phyloP scores from a whole-genome alignment of 1,140 invertebrate species.

The Papilio dardanus region DNA sequence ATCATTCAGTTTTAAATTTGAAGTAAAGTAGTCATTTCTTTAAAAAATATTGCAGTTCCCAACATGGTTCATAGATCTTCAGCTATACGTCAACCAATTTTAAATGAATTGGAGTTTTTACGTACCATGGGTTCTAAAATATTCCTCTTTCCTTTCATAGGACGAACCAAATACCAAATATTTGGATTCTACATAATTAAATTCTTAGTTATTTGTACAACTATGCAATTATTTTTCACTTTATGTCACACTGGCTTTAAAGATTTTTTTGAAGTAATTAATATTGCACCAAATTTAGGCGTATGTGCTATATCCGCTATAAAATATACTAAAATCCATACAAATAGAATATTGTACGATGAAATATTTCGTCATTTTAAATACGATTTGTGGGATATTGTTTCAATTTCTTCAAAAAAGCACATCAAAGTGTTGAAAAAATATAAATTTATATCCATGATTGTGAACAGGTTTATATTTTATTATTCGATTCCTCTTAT shows the following conservation, averaged over 20 bases:
- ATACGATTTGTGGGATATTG: conserved; percentile 57
- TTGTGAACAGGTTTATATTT: conserved; percentile 57
- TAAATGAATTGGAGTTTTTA: conserved; percentile 58
- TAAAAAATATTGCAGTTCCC: background rate
- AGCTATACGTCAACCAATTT: conserved; percentile 43
- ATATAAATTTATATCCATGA: conserved; percentile 51
- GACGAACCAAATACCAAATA: conserved; percentile 46
- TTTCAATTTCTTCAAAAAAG: conserved; percentile 43
- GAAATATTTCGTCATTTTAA: conserved; percentile 59
- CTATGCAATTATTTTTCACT: conserved; percentile 58
- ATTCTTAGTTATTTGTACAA: conserved; percentile 51
- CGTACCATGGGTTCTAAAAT: conserved; percentile 52
- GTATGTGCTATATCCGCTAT: conserved; percentile 63
- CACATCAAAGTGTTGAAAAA: conserved; percentile 55
- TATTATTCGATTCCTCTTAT: conserved; percentile 57
- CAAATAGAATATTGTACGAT: conserved; percentile 55
- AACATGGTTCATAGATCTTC: conserved; percentile 39
- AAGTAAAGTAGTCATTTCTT: background rate
- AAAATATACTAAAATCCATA: conserved; percentile 61
- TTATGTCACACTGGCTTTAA: conserved; percentile 50
- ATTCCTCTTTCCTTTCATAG: conserved; percentile 61
- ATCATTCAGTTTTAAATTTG: background rate
- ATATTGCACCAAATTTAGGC: conserved; percentile 68
- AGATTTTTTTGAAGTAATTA: conserved; percentile 65
- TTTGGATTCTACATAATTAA: conserved; percentile 51